phyloP scores from a whole-genome alignment of 2,797 vertebrate genomes.

The Paedocypris micromegethes region DNA sequence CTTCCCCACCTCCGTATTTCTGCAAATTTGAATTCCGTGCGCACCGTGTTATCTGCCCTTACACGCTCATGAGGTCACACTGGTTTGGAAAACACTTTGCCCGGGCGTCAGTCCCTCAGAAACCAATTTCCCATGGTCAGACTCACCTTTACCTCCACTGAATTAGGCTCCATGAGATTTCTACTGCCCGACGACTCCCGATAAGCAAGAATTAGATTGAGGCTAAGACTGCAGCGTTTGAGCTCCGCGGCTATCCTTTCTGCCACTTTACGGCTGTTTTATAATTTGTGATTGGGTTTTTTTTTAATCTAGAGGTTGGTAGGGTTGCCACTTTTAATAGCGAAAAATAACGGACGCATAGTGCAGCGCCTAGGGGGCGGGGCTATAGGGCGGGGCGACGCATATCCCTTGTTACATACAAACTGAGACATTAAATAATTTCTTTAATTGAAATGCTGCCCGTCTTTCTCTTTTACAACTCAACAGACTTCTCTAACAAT shows the following conservation, averaged over 20 bases:
- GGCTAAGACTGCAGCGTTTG: conserved; percentile 15
- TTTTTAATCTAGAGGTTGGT: conserved; percentile 9
- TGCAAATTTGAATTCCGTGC: conserved; percentile 36
- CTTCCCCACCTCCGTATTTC: conserved; percentile 14
- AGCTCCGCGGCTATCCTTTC: neutral
- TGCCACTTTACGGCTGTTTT: conserved; percentile 11
- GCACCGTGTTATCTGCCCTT: conserved; percentile 33
- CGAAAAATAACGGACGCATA: too few species aligned
- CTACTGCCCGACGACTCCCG: conserved; percentile 3
- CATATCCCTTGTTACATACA: too few species aligned
- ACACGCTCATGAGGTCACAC: conserved; percentile 41
- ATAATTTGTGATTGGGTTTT: conserved; percentile 5
- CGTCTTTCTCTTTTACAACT: too few species aligned
- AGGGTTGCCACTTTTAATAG: neutral
- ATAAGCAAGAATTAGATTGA: conserved; percentile 37
- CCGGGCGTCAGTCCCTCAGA: conserved; percentile 42
- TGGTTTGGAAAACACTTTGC: conserved; percentile 39
- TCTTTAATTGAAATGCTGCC: too few species aligned
- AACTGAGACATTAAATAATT: too few species aligned
- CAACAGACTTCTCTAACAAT: too few species aligned
- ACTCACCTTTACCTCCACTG: conserved; percentile 38
- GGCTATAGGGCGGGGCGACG: too few species aligned
- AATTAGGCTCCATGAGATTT: conserved; percentile 25
- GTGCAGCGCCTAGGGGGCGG: too few species aligned
- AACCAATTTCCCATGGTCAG: conserved; percentile 44